A percentile compares a stretch with the other conserved stretches of the same genome.
phyloP scores from a whole-genome alignment of 2,888 invertebrate species.

The Euplagia quadripunctaria region DNA sequence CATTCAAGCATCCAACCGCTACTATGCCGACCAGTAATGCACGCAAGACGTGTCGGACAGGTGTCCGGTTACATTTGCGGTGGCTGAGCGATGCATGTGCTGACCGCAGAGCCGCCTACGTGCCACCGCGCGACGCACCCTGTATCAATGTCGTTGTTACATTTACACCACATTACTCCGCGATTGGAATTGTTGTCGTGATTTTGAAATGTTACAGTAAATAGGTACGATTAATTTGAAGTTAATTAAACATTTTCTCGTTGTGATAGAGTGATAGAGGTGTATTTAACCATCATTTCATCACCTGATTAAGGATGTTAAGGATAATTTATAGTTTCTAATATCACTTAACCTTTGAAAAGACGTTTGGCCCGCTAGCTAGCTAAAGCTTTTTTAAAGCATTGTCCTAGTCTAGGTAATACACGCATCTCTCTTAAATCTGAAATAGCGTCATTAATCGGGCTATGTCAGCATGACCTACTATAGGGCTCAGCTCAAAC shows the following conservation, averaged over 20 bases:
- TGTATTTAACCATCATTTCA: too few species aligned
- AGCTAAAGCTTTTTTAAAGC: too few species aligned
- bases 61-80: conserved; percentile 68
- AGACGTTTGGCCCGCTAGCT: not conserved
- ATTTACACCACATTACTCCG: conserved; percentile 48
- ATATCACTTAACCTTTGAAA: not conserved
- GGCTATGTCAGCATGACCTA: too few species aligned
- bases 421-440: too few species aligned
- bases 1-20: conserved; percentile 27
- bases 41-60: conserved; percentile 57
- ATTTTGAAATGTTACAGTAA: conserved; percentile 31
- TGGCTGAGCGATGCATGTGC: conserved; percentile 59
- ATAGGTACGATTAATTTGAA: not conserved
- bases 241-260: not conserved
- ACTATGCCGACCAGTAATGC: conserved; percentile 40
- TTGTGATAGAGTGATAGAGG: too few species aligned
- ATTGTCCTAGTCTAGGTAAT: too few species aligned
- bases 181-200: conserved; percentile 40
- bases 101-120: conserved; percentile 44
- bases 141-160: conserved; percentile 56
- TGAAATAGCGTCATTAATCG: too few species aligned
- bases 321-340: not conserved
- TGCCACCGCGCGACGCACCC: conserved; percentile 39
- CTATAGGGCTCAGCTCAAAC: too few species aligned
- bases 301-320: too few species aligned